phyloP scores from a whole-genome alignment of 2,113 vertebrate species.

The Podocnemis expansa region DNA sequence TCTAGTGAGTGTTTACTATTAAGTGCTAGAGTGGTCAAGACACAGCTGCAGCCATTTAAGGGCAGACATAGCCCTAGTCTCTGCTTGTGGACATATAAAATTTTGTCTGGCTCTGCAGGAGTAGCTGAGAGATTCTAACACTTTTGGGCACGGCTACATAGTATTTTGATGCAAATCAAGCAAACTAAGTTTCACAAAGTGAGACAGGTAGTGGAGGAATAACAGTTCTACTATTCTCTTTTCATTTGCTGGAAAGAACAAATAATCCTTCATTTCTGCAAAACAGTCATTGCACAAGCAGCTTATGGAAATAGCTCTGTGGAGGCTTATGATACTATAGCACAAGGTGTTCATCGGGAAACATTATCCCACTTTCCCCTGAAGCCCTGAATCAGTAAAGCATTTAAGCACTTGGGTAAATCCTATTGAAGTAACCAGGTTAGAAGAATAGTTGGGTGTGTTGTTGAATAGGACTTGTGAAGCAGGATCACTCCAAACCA shows the following conservation, averaged over 20 bases:
- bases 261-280: not conserved
- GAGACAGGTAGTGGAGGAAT: not conserved
- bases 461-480: not conserved
- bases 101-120: not conserved
- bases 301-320: not conserved
- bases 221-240: not conserved
- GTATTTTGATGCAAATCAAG: not conserved
- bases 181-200: not conserved
- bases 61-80: not conserved
- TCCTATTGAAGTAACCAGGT: not conserved
- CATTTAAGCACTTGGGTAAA: not conserved
- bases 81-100: not conserved
- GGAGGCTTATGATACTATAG: rapidly evolving
- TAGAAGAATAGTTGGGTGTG: not conserved
- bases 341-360: not conserved
- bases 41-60: not conserved
- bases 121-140: not conserved
- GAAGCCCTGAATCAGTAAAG: not conserved
- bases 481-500: not conserved
- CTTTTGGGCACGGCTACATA: not conserved
- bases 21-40: not conserved
- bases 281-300: not conserved
- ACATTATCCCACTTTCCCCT: not conserved
- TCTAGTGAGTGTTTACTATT: not conserved
- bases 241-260: not conserved